Percentiles rank a stretch among this genome's conserved stretches.
phyloP scores from a whole-genome alignment of 2,888 invertebrate genomes.

The Epinotia bilunana region DNA sequence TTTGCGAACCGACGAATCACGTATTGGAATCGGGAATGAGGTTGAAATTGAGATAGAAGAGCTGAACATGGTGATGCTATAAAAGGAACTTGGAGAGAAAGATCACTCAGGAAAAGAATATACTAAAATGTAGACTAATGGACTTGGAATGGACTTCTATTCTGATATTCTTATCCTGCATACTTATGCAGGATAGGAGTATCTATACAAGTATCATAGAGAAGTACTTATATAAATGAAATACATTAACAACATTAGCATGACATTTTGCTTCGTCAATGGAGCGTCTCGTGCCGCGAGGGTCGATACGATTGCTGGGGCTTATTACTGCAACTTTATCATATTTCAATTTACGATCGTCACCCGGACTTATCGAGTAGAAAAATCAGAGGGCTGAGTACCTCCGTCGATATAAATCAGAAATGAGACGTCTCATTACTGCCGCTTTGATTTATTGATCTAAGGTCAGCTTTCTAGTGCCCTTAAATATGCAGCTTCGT shows the following conservation, averaged over 20 bases:
- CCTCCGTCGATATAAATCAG: slow-evolving; percentile 74
- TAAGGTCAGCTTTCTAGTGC: slow-evolving; percentile 34
- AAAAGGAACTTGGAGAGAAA: slow-evolving; percentile 58
- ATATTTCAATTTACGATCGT: slow-evolving; percentile 84
- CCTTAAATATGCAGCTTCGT: slow-evolving; percentile 40
- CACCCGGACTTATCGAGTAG: slow-evolving; percentile 80
- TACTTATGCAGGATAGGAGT: neutral
- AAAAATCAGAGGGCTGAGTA: slow-evolving; percentile 75
- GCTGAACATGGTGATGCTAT: slow-evolving; percentile 69
- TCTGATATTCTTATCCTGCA: too few species aligned
- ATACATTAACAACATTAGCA: slow-evolving; percentile 48
- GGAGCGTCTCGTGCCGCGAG: slow-evolving; percentile 59
- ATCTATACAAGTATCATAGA: slow-evolving; percentile 14
- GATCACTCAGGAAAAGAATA: slow-evolving; percentile 50
- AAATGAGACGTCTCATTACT: slow-evolving; percentile 79
- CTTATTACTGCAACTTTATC: slow-evolving; percentile 83
- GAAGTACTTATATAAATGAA: slow-evolving; percentile 16
- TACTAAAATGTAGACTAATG: slow-evolving; percentile 23
- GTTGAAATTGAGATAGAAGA: slow-evolving; percentile 82
- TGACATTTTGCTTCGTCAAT: slow-evolving; percentile 59
- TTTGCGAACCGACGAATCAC: slow-evolving; percentile 84
- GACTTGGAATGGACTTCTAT: neutral
- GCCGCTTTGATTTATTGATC: slow-evolving; percentile 62
- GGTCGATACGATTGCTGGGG: slow-evolving; percentile 74
- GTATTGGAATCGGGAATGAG: slow-evolving; percentile 83